Evolutionary conservation across 1,140 invertebrate species (phyloP).

Genomic region (Brachionus angularis): DNA sequence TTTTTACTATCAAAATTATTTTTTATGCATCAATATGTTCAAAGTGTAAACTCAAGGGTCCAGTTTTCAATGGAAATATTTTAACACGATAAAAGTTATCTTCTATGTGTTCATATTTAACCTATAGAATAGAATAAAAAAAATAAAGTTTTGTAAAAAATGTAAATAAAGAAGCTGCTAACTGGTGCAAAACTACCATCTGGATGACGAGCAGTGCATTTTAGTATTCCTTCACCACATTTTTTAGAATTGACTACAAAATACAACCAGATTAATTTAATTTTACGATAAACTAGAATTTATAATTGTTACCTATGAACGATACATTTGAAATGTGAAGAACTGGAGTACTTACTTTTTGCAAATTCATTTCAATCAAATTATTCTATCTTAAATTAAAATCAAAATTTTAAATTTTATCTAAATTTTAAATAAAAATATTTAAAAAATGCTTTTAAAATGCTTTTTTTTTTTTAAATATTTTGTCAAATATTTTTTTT

Average conservation of each 20-base stretch:
- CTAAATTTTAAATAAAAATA: neutral
- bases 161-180: too few species aligned
- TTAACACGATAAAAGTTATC: slow-evolving; percentile 35
- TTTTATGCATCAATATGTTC: slow-evolving; percentile 26
- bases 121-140: neutral
- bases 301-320: slow-evolving; percentile 18
- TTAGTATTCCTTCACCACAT: slow-evolving; percentile 22
- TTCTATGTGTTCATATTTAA: slow-evolving; percentile 7
- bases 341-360: slow-evolving; percentile 7
- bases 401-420: slow-evolving; percentile 9
- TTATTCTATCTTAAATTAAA: too few species aligned
- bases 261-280: neutral
- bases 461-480: neutral
- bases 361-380: too few species aligned
- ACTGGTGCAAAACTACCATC: slow-evolving; percentile 30
- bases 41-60: slow-evolving; percentile 18
- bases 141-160: neutral
- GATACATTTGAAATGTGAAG: slow-evolving; percentile 39
- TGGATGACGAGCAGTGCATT: slow-evolving; percentile 13
- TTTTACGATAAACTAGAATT: neutral
- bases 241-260: slow-evolving; percentile 17
- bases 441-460: neutral
- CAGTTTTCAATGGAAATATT: slow-evolving; percentile 34
- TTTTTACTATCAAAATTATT: too few species aligned
- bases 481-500: too few species aligned